A percentile compares a stretch with the other conserved stretches of the same genome.
phyloP scores from a whole-genome alignment of 1,140 invertebrate species.

The Harlomillsia oculata region DNA sequence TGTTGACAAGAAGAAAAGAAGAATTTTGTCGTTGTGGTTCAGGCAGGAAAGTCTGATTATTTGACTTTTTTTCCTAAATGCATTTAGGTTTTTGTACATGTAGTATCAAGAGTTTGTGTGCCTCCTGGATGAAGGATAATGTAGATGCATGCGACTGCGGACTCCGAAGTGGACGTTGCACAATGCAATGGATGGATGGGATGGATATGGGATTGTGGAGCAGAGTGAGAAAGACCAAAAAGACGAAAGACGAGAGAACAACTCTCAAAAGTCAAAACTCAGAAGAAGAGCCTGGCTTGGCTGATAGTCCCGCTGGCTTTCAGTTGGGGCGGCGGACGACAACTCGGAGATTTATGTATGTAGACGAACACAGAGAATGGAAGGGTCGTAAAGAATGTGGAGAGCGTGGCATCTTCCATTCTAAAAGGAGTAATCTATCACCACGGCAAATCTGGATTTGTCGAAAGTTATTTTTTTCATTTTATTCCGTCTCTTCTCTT shows the following conservation, averaged over 20 bases:
- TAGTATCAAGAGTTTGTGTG: too few species aligned
- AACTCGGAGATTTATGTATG: slow-evolving; percentile 32
- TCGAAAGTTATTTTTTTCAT: slow-evolving; percentile 30
- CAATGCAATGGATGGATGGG: too few species aligned
- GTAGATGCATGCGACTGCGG: not conserved
- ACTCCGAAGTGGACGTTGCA: slow-evolving; percentile 9
- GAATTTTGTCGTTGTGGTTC: slow-evolving; percentile 27
- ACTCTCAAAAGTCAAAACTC: slow-evolving; percentile 5
- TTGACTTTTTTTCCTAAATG: too few species aligned
- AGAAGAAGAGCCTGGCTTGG: not conserved
- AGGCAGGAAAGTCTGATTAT: slow-evolving; percentile 6
- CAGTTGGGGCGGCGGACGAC: slow-evolving; percentile 31
- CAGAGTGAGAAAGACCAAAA: not conserved
- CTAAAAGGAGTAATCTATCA: slow-evolving; percentile 36
- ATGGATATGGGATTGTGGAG: slow-evolving; percentile 24
- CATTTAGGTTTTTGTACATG: too few species aligned
- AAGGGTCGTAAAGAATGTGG: slow-evolving; percentile 27
- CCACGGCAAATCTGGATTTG: slow-evolving; percentile 35
- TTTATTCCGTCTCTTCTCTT: slow-evolving; percentile 2
- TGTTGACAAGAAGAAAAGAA: slow-evolving; percentile 8
- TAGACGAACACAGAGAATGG: slow-evolving; percentile 19
- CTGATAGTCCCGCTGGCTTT: slow-evolving; percentile 21
- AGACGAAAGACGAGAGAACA: not conserved
- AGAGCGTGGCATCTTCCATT: slow-evolving; percentile 34
- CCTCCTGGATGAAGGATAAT: not conserved